Conservation (phyloP, 2,113 vertebrate species). For the Catharus fuscescens region DNA sequence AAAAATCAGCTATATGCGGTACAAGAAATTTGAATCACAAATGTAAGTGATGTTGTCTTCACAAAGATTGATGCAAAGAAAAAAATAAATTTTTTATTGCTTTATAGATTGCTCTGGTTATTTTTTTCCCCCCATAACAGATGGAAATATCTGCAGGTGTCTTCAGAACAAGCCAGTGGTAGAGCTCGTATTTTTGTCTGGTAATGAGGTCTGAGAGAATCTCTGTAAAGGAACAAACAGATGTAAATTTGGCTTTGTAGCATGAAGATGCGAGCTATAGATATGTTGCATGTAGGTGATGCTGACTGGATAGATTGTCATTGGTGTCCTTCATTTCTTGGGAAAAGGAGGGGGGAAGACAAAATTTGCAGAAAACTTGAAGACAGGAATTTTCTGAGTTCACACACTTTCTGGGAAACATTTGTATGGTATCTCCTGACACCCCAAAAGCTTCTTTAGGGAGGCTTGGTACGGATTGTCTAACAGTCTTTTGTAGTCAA, state of each 20-base stretch:
- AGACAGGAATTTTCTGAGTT: not conserved
- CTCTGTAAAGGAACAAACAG: not conserved
- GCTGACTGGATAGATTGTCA: not conserved
- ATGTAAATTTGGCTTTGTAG: not conserved
- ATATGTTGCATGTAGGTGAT: not conserved
- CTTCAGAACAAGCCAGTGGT: not conserved
- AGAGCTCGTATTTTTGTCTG: not conserved
- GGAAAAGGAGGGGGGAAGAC: not conserved
- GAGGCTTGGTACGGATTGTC: not conserved
- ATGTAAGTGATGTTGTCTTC: not conserved
- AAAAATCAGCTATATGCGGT: not conserved
- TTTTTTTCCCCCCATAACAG: not conserved
- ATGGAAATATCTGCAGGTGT: not conserved
- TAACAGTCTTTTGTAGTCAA: not conserved
- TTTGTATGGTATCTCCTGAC: not conserved
- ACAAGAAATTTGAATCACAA: not conserved
- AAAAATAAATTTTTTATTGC: constrained; percentile 68
- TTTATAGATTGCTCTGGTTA: not conserved
- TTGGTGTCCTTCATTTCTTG: not conserved
- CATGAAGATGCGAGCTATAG: not conserved
- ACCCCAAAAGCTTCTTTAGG: not conserved
- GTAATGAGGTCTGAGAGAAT: not conserved
- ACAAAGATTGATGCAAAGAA: constrained; percentile 21
- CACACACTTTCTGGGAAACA: not conserved
- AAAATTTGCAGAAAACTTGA: not conserved